Conservation (phyloP, 2,888 invertebrate species). For the Cantharis lateralis region DNA sequence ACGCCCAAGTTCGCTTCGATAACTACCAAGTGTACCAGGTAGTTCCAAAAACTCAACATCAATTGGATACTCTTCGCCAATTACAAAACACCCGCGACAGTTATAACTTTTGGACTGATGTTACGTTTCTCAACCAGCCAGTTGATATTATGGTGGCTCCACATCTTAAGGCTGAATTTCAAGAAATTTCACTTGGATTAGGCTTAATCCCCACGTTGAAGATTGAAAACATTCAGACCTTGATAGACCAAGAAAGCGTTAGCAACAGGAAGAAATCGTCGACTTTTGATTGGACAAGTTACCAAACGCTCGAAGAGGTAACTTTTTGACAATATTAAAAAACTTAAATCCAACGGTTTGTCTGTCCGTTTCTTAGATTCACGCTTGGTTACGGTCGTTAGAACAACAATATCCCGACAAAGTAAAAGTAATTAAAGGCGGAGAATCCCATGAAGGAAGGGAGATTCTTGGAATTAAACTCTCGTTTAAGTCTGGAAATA, state of each 20-base stretch:
- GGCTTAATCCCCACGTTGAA: constrained; percentile 55
- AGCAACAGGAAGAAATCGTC: constrained; percentile 46
- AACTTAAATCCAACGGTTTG: background rate
- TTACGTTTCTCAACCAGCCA: constrained; percentile 49
- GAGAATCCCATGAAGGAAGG: constrained; percentile 64
- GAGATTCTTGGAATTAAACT: constrained; percentile 63
- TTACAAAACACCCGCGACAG: background rate
- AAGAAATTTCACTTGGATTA: constrained; percentile 50
- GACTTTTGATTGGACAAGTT: constrained; percentile 62
- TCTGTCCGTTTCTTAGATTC: constrained; percentile 54
- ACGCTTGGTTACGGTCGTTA: constrained; percentile 62
- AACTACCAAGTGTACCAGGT: constrained; percentile 46
- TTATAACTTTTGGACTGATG: constrained; percentile 55
- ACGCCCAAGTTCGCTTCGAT: constrained; percentile 33
- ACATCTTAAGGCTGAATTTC: constrained; percentile 55
- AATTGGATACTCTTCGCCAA: background rate
- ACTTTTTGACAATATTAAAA: constrained; percentile 21
- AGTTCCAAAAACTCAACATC: constrained; percentile 37
- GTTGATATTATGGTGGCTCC: constrained; percentile 67
- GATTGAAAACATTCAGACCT: constrained; percentile 65
- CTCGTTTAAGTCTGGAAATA: constrained; percentile 53
- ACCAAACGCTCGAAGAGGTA: constrained; percentile 61
- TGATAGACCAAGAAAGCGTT: constrained; percentile 47
- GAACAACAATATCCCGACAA: constrained; percentile 56
- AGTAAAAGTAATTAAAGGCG: constrained; percentile 60